Percentiles rank a stretch among this genome's conserved stretches.
Evolutionary conservation across 2,888 invertebrate species (phyloP).

Genomic region (Parnassius orleans): DNA sequence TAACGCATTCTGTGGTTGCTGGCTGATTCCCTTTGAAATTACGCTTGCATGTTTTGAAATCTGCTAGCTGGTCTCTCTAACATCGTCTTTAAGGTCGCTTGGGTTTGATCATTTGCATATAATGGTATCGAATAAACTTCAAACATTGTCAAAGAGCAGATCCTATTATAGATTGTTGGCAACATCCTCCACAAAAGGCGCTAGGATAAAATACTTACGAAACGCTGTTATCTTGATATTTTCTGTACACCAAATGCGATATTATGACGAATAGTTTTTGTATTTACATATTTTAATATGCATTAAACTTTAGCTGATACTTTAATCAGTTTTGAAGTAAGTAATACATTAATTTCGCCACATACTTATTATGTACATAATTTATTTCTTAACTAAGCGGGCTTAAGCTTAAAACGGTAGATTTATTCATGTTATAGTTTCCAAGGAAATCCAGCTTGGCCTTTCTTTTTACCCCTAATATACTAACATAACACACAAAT

Average conservation of each 20-base stretch:
- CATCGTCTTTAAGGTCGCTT: constrained; percentile 8
- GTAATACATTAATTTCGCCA: no score
- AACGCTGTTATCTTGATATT: not conserved
- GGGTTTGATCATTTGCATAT: constrained; percentile 26
- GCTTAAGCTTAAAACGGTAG: no score
- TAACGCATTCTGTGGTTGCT: constrained; percentile 37
- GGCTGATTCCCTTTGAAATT: constrained; percentile 39
- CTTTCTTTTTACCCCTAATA: no score
- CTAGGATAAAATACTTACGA: constrained; percentile 38
- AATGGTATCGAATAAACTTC: constrained; percentile 19
- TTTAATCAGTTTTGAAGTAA: no score
- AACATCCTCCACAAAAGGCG: constrained; percentile 3
- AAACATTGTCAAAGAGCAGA: constrained; percentile 25
- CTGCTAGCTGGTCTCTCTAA: constrained; percentile 13
- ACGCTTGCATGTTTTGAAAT: constrained; percentile 29
- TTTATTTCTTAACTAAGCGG: no score
- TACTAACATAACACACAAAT: no score
- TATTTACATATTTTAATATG: not conserved
- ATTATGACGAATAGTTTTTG: not conserved
- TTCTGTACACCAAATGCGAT: not conserved
- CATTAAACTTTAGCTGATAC: not conserved
- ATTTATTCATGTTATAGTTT: no score
- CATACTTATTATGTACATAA: no score
- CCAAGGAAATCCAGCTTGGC: no score
- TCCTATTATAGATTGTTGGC: constrained; percentile 22